Evolutionary conservation across 2,113 vertebrate species (phyloP).

Genomic region (Echinops telfairi): DNA sequence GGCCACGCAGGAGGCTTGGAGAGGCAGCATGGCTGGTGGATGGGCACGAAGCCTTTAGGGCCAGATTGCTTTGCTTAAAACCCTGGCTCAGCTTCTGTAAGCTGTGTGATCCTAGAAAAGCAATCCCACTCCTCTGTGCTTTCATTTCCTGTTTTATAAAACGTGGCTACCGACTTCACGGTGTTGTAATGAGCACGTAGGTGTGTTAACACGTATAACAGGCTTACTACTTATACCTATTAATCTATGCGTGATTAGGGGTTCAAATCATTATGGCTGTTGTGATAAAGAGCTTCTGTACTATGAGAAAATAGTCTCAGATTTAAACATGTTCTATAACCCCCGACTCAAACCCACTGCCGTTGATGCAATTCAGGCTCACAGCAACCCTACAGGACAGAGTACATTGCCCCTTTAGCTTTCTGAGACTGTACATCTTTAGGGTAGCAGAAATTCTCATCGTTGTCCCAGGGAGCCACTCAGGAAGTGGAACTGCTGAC

Average conservation of each 20-base stretch:
- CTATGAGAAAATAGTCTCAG: too few relatives aligned
- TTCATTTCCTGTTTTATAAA: conserved; percentile 23
- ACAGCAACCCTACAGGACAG: too few relatives aligned
- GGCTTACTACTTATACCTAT: background rate
- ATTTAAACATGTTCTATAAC: too few relatives aligned
- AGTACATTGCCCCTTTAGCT: too few relatives aligned
- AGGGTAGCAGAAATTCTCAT: too few relatives aligned
- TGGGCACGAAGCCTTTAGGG: background rate
- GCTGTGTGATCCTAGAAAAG: background rate
- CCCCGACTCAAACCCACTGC: too few relatives aligned
- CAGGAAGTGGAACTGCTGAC: too few relatives aligned
- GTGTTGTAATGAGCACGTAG: background rate
- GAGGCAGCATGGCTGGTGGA: background rate
- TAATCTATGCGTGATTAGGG: background rate
- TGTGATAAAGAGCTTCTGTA: background rate
- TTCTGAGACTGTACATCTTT: too few relatives aligned
- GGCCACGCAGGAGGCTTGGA: conserved; percentile 71
- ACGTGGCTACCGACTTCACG: background rate
- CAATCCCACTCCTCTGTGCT: background rate
- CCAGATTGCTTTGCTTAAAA: background rate
- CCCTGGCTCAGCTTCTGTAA: background rate
- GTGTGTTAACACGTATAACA: background rate
- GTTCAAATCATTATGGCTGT: background rate
- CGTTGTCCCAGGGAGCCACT: too few relatives aligned
- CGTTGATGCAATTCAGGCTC: too few relatives aligned